Percentiles rank a stretch among this genome's conserved stretches.
Evolutionary conservation across 2,797 vertebrate genomes (phyloP).

Genomic region (Gymnothorax reevesii): DNA sequence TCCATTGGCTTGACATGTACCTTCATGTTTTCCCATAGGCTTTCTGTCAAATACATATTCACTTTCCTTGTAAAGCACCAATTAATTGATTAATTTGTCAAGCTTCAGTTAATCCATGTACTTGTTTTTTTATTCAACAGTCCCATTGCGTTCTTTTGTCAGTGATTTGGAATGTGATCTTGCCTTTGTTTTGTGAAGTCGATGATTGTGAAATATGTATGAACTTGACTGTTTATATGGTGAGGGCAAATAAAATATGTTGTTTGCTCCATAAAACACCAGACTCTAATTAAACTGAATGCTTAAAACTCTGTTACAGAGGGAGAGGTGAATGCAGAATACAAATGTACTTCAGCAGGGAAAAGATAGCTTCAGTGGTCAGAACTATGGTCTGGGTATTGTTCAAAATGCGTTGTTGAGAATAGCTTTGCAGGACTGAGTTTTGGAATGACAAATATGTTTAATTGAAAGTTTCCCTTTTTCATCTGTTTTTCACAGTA

Average conservation of each 20-base stretch:
- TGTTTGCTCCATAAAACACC: background rate
- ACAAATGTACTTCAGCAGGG: no score
- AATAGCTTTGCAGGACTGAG: background rate
- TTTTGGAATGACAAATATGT: background rate
- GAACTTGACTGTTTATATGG: background rate
- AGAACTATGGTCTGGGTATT: background rate
- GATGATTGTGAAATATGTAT: background rate
- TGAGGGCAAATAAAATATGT: background rate
- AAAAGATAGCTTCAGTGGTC: no score
- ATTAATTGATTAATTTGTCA: background rate
- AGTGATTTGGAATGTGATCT: background rate
- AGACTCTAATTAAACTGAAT: background rate
- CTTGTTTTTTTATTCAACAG: background rate
- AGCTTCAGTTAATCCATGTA: background rate
- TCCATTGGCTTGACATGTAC: background rate
- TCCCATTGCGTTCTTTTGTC: background rate
- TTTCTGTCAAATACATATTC: background rate
- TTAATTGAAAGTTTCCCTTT: background rate
- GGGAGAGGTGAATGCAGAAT: no score
- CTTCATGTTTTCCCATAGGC: background rate
- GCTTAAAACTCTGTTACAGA: no score
- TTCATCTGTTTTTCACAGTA: background rate
- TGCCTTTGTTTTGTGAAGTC: background rate
- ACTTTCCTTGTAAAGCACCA: background rate
- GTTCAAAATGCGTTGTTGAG: background rate